Base-by-base conservation (phyloP, 2,888 invertebrate species). In the Scelioninae gen. 1 region DNA sequence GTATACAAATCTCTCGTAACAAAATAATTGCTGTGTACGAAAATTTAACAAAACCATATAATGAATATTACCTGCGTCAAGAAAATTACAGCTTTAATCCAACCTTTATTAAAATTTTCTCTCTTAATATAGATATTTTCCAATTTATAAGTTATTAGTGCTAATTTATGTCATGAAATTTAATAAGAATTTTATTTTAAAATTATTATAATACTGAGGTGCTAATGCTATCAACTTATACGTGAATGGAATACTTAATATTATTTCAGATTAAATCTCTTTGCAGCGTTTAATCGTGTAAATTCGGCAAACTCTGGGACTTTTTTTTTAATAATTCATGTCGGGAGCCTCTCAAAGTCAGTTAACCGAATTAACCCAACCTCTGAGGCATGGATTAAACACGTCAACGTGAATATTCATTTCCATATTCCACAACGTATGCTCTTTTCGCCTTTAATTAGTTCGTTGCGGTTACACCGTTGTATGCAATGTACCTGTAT, bases 371-470 rank as follows among this genome's bases (percentile, higher is more conserved):
- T 68, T 55, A 68, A 68, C 55, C 32, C 45, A 68, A 68, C 56
- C 56, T 68, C 55, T 56, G 68, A 55, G 45, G 56, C 45, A 68
- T 45, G 58, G 58, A 71, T 71, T 71, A 71, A 71, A 71, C 58
- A 49, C 71, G 60, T 71, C 60, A 51, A 60, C 58, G 49, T 71
- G 58, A 71, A 71, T 60, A 71, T 71, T 60, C 71, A 71, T 71
- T 71, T 60, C 40, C 60, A 71, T 71, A 58, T 71, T 71, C 60
- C 34, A 56, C 71, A 71, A 45, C 71, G 71, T 71, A 15, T 71
- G 71, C 71, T 49, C 71, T 58, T 60, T 71, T 60, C 31, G 51
- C 51, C 71, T 71, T 58, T 71, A 71, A 71, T 71, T 71, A 71
- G 60, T 71, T 71, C 60, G 40, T 60, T 60, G 71, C 51, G 71